These are phyloP conservation scores for Eulemur rubriventer DNA, from an alignment of 2,797 vertebrate species.

Conservation along the genomic window DNA sequence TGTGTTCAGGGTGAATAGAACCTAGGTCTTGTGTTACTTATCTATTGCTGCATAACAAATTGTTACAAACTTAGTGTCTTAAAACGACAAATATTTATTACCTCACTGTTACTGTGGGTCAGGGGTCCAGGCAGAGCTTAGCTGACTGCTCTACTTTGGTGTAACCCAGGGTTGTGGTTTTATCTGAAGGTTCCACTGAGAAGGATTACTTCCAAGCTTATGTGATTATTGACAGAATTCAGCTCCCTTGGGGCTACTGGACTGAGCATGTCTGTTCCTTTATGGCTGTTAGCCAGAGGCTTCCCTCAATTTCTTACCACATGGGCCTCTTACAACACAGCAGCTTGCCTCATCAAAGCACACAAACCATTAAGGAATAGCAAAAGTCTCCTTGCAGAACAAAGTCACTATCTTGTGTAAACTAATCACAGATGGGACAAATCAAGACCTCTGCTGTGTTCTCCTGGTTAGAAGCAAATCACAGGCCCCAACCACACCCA, in stretches of 20 bases:
- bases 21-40: not conserved
- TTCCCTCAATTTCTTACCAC: not conserved
- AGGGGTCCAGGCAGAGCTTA: not conserved
- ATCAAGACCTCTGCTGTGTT: not conserved
- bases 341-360: not conserved
- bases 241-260: not conserved
- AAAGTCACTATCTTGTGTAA: not conserved
- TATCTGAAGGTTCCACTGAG: not conserved
- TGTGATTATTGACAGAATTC: not conserved
- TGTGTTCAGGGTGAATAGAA: not conserved
- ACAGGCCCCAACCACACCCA: not conserved
- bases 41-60: not conserved
- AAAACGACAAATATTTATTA: not conserved
- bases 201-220: not conserved
- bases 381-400: not conserved
- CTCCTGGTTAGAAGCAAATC: not conserved
- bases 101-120: too few species aligned
- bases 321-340: not conserved
- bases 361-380: not conserved
- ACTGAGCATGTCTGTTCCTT: not conserved
- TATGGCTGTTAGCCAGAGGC: not conserved
- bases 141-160: not conserved
- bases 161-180: not conserved
- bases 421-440: not conserved
- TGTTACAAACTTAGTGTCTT: not conserved